Evolutionary conservation across 1,140 invertebrate species (phyloP).

Genomic region (Popillia japonica): DNA sequence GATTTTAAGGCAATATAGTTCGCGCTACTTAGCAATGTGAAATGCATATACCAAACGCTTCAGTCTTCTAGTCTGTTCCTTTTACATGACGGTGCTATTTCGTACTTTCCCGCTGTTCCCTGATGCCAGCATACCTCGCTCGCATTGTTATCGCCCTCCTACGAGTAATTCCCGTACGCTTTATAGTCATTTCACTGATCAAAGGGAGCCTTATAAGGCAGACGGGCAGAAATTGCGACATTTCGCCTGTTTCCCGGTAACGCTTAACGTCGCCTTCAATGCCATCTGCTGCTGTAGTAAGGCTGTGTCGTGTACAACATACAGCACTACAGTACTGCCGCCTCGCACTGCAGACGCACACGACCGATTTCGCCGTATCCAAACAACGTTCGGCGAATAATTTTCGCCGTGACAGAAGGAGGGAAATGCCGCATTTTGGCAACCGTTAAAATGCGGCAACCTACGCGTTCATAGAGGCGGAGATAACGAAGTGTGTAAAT

Average conservation of each 20-base stretch:
- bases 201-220: slow-evolving; percentile 3
- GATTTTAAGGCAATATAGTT: too few species aligned
- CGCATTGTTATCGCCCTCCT: not conserved
- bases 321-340: not conserved
- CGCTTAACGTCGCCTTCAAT: not conserved
- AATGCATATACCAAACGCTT: not conserved
- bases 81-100: not conserved
- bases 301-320: not conserved
- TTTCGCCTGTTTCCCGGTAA: not conserved
- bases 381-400: slow-evolving; percentile 27
- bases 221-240: not conserved
- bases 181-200: slow-evolving; percentile 9
- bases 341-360: not conserved
- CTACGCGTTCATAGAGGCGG: not conserved
- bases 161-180: slow-evolving; percentile 5
- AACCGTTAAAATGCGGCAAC: not conserved
- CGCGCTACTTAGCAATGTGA: too few species aligned
- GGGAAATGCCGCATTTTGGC: slow-evolving; percentile 4
- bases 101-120: not conserved
- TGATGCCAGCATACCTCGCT: slow-evolving; percentile 1
- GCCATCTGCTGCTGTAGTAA: not conserved
- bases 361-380: not conserved
- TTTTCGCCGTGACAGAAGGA: not conserved
- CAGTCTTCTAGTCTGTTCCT: not conserved
- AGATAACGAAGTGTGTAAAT: slow-evolving; percentile 28